phyloP scores from a whole-genome alignment of 1,140 invertebrate species.

The Arion vulgaris region DNA sequence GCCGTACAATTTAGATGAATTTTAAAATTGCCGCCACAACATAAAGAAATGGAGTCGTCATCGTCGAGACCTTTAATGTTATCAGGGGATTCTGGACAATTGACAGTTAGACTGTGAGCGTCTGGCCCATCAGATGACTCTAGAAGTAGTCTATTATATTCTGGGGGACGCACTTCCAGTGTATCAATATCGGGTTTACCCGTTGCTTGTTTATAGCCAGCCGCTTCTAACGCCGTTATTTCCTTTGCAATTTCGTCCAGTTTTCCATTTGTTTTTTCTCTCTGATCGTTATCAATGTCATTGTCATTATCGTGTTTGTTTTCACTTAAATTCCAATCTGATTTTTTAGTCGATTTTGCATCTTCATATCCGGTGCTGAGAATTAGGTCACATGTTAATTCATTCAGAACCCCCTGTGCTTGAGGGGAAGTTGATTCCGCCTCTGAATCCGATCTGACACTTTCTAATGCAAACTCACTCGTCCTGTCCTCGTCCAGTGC shows the following conservation, averaged over 20 bases:
- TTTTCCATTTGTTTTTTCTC: conserved; percentile 18
- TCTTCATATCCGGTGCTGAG: conserved; percentile 35
- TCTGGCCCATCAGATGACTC: conserved; percentile 8
- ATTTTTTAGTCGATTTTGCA: not conserved
- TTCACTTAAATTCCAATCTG: not conserved
- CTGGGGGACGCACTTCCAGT: not conserved
- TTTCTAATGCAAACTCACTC: not conserved
- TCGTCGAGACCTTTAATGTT: conserved; percentile 6
- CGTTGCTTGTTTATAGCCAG: not conserved
- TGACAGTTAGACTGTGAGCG: conserved; percentile 23
- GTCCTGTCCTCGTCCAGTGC: not conserved
- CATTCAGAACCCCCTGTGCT: not conserved
- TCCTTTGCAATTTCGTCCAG: conserved; percentile 19
- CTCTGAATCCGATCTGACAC: not conserved
- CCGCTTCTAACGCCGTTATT: conserved; percentile 12
- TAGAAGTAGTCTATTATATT: conserved; percentile 13
- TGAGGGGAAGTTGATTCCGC: not conserved
- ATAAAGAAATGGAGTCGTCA: conserved; percentile 16
- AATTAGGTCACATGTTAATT: conserved; percentile 28
- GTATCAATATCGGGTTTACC: not conserved
- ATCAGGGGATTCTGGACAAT: conserved; percentile 33
- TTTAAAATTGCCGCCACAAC: conserved; percentile 34
- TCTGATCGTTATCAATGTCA: not conserved
- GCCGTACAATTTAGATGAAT: conserved; percentile 36
- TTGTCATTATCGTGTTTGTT: not conserved